These are phyloP conservation scores for Drosophila seguyi DNA, from an alignment of 1,140 invertebrate species.

Conservation along the genomic window DNA sequence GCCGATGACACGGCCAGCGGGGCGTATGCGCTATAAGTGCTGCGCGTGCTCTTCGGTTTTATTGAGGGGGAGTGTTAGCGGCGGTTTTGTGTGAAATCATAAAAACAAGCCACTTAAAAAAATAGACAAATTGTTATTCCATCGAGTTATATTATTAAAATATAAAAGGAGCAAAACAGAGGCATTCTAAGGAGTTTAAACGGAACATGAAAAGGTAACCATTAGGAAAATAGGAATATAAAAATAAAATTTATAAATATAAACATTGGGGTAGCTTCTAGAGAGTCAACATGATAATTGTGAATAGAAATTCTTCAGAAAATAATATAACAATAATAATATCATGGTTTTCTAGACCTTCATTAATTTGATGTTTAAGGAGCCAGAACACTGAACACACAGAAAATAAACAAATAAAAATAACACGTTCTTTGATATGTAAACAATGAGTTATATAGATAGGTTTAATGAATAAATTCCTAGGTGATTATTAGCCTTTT, in stretches of 20 bases:
- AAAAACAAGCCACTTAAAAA: conserved; percentile 20
- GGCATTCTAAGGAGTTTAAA: not conserved
- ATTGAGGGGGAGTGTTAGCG: conserved; percentile 18
- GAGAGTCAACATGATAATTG: not conserved
- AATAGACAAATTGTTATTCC: conserved; percentile 16
- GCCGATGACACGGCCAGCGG: conserved; percentile 47
- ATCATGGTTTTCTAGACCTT: not conserved
- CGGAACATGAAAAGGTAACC: conserved; percentile 2
- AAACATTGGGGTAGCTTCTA: conserved; percentile 16
- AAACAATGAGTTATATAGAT: conserved; percentile 5
- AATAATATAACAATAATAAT: not conserved
- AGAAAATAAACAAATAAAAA: conserved; percentile 10
- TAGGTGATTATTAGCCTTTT: not conserved
- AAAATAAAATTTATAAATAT: conserved; percentile 3
- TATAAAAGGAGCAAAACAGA: not conserved
- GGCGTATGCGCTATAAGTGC: conserved; percentile 59
- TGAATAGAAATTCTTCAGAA: not conserved
- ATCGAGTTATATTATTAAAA: not conserved
- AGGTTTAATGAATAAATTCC: not conserved
- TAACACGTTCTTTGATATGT: not conserved
- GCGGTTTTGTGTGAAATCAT: not conserved
- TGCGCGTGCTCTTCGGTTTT: conserved; percentile 16
- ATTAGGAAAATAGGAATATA: not conserved
- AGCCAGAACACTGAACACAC: not conserved
- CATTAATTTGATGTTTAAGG: conserved; percentile 7